Evolutionary conservation across 1,140 invertebrate species (phyloP).

Genomic region (Drosophila paulistorum): DNA sequence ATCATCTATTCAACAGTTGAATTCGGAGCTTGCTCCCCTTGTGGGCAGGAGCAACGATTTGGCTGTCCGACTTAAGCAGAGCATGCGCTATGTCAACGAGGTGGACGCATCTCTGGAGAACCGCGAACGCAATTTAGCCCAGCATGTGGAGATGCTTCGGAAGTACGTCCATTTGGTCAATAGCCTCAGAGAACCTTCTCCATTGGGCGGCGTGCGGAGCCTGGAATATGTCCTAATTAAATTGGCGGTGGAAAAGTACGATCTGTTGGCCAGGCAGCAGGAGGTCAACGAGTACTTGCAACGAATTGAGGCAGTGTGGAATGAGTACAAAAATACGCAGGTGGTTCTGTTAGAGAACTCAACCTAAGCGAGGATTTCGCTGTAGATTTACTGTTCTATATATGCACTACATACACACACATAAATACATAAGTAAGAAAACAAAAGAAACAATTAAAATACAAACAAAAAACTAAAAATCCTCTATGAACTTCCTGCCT

Average conservation of each 20-base stretch:
- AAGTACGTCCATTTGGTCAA: constrained; percentile 56
- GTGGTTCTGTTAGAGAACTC: constrained; percentile 45
- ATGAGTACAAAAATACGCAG: constrained; percentile 47
- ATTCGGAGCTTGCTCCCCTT: constrained; percentile 52
- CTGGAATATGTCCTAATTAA: constrained; percentile 67
- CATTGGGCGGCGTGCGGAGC: constrained; percentile 44
- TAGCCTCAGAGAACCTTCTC: constrained; percentile 34
- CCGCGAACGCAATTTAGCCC: constrained; percentile 24
- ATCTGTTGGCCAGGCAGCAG: constrained; percentile 36
- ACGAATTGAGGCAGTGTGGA: constrained; percentile 46
- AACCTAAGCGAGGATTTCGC: constrained; percentile 16
- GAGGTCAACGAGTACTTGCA: constrained; percentile 45
- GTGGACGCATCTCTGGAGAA: constrained; percentile 52
- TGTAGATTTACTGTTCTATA: constrained; percentile 16
- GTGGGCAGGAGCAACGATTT: constrained; percentile 64
- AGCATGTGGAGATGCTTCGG: constrained; percentile 51
- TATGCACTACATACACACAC: not conserved
- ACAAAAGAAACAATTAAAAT: constrained; percentile 28
- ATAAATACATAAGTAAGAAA: constrained; percentile 23
- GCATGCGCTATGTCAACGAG: constrained; percentile 59
- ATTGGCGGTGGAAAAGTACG: constrained; percentile 59
- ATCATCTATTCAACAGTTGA: constrained; percentile 46
- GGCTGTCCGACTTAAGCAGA: constrained; percentile 58
- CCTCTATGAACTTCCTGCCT: constrained; percentile 57
- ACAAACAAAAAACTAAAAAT: constrained; percentile 34